A percentile compares a stretch with the other conserved stretches of the same genome.
Evolutionary conservation across 2,888 invertebrate genomes (phyloP).

Genomic region (Hermodice carunculata): DNA sequence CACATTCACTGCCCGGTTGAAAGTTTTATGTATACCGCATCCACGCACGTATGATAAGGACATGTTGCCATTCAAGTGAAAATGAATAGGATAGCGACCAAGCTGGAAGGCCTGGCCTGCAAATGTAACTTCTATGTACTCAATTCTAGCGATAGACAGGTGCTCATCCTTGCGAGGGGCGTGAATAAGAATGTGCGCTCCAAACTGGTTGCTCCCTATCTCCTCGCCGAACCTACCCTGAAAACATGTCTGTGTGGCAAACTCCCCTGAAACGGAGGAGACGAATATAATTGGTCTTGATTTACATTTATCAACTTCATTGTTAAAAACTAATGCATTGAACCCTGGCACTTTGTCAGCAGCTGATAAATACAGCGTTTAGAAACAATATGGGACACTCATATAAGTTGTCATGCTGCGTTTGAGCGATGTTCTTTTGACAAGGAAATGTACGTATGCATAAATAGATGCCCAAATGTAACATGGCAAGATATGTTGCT

Average conservation of each 20-base stretch:
- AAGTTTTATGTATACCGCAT: conserved; percentile 45
- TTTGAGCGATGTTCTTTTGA: no score
- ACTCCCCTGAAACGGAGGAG: conserved; percentile 56
- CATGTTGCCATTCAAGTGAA: conserved; percentile 48
- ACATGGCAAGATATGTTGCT: no score
- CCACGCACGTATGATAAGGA: conserved; percentile 39
- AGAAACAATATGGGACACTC: no score
- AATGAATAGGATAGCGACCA: conserved; percentile 52
- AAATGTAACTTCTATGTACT: conserved; percentile 39
- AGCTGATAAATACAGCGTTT: no score
- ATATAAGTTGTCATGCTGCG: no score
- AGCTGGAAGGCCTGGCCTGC: conserved; percentile 49
- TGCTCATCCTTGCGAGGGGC: conserved; percentile 11
- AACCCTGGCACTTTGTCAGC: no score
- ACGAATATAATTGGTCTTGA: no score
- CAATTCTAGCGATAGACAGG: conserved; percentile 21
- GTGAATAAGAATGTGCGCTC: conserved; percentile 55
- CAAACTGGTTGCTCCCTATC: conserved; percentile 62
- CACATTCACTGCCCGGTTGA: conserved; percentile 46
- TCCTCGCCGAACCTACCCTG: conserved; percentile 66
- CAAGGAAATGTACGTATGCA: no score
- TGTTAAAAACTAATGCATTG: no score
- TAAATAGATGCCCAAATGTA: no score
- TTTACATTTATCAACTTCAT: no score
- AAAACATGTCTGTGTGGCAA: conserved; percentile 64